phyloP scores from a whole-genome alignment of 2,888 invertebrate genomes.

The Drosophila birchii region DNA sequence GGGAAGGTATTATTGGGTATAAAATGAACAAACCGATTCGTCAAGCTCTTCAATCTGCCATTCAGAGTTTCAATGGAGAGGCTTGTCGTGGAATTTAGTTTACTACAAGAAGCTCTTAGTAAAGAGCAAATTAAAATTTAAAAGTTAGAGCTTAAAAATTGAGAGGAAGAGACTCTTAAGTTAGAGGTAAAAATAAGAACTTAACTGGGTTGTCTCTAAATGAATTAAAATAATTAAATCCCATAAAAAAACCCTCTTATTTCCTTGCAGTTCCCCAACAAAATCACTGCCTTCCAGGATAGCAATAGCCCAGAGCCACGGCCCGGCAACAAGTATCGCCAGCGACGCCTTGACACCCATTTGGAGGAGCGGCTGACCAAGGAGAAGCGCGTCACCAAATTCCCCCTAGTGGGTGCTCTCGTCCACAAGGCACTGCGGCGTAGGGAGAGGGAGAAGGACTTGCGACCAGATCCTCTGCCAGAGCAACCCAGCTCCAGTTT shows the following conservation, averaged over 20 bases:
- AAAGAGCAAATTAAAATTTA: conserved; percentile 12
- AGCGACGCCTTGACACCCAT: conserved; percentile 24
- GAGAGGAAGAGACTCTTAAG: not conserved
- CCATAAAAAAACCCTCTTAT: not conserved
- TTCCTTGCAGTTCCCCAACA: conserved; percentile 55
- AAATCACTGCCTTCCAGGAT: conserved; percentile 60
- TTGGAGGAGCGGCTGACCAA: conserved; percentile 61
- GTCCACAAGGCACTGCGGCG: conserved; percentile 56
- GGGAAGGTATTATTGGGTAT: not conserved
- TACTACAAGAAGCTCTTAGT: not conserved
- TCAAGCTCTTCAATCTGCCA: not conserved
- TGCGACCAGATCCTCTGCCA: not conserved
- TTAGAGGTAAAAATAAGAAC: not conserved
- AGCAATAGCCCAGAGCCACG: conserved; percentile 34
- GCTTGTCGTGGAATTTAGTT: not conserved
- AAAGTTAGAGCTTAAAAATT: not conserved
- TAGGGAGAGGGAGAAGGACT: conserved; percentile 34
- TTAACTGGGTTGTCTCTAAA: too few relatives aligned
- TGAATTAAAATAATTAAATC: too few relatives aligned
- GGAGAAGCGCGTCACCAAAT: conserved; percentile 58
- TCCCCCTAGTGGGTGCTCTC: conserved; percentile 63
- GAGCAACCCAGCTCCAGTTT: conserved; percentile 2
- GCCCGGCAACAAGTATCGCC: conserved; percentile 59
- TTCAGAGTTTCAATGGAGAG: conserved; percentile 18
- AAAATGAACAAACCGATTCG: not conserved